Evolutionary conservation across 2,113 vertebrate species (phyloP).

Genomic region (Cygnus atratus): DNA sequence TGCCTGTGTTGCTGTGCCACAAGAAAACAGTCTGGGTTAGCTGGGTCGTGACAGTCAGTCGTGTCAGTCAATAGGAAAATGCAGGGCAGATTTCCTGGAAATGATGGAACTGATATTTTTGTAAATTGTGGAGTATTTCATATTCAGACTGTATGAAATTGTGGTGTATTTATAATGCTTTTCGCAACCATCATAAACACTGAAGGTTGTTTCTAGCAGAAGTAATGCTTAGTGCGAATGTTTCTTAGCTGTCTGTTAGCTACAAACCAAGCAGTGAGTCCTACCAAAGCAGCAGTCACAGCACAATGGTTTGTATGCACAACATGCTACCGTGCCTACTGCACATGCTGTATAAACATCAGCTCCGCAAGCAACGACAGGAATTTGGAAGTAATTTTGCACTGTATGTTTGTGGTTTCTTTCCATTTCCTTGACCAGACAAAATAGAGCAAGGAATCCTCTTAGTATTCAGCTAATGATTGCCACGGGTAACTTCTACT

Average conservation of each 20-base stretch:
- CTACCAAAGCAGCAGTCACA: background rate
- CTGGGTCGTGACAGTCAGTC: background rate
- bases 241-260: background rate
- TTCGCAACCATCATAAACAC: background rate
- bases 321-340: background rate
- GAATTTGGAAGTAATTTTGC: background rate
- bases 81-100: background rate
- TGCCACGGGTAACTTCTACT: slow-evolving; percentile 9
- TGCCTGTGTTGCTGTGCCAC: background rate
- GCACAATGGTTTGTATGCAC: background rate
- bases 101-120: background rate
- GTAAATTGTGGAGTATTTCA: background rate
- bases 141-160: background rate
- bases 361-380: background rate
- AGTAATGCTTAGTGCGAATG: background rate
- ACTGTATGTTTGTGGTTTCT: background rate
- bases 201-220: background rate
- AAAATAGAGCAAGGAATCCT: slow-evolving; percentile 19
- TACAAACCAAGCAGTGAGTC: background rate
- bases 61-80: background rate
- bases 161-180: background rate
- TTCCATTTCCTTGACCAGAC: slow-evolving; percentile 33
- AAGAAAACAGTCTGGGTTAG: background rate
- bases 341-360: background rate
- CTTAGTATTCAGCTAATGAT: background rate